A percentile compares a stretch with the other conserved stretches of the same genome.
Evolutionary conservation across 2,888 invertebrate genomes (phyloP).

Genomic region (Macrophya alboannulata): DNA sequence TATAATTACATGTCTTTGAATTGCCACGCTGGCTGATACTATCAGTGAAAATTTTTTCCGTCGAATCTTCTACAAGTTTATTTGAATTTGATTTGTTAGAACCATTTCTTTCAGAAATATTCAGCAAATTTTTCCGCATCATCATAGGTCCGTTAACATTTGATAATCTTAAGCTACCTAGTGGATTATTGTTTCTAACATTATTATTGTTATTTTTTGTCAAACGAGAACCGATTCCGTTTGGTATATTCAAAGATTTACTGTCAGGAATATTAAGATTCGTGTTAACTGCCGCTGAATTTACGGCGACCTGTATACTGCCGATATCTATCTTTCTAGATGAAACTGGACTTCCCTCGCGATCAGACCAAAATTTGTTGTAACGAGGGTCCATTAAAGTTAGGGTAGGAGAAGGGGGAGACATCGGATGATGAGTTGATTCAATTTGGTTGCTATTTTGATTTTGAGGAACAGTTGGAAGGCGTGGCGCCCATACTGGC

Average conservation of each 20-base stretch:
- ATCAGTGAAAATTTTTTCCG: neutral
- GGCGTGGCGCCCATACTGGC: slow-evolving; percentile 82
- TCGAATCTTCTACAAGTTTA: neutral
- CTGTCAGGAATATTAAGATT: slow-evolving; percentile 37
- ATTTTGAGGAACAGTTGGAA: slow-evolving; percentile 77
- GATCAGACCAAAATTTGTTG: slow-evolving; percentile 73
- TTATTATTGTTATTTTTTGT: slow-evolving; percentile 52
- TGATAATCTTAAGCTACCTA: slow-evolving; percentile 41
- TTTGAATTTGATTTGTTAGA: slow-evolving; percentile 35
- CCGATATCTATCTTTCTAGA: slow-evolving; percentile 58
- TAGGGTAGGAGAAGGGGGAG: slow-evolving; percentile 72
- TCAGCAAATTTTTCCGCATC: slow-evolving; percentile 41
- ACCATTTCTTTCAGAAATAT: slow-evolving; percentile 34
- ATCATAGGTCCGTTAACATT: slow-evolving; percentile 42
- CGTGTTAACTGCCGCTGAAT: slow-evolving; percentile 51
- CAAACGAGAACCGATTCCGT: slow-evolving; percentile 4
- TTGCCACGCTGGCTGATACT: slow-evolving; percentile 66
- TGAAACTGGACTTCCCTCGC: slow-evolving; percentile 68
- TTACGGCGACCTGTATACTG: slow-evolving; percentile 17
- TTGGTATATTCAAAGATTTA: slow-evolving; percentile 23
- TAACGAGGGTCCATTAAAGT: slow-evolving; percentile 69
- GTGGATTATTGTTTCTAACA: slow-evolving; percentile 53
- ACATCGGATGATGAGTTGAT: slow-evolving; percentile 63
- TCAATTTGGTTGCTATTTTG: slow-evolving; percentile 63
- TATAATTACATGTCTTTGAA: slow-evolving; percentile 77